These are phyloP conservation scores for Cydia splendana DNA, from an alignment of 1,140 invertebrate genomes.

Conservation along the genomic window DNA sequence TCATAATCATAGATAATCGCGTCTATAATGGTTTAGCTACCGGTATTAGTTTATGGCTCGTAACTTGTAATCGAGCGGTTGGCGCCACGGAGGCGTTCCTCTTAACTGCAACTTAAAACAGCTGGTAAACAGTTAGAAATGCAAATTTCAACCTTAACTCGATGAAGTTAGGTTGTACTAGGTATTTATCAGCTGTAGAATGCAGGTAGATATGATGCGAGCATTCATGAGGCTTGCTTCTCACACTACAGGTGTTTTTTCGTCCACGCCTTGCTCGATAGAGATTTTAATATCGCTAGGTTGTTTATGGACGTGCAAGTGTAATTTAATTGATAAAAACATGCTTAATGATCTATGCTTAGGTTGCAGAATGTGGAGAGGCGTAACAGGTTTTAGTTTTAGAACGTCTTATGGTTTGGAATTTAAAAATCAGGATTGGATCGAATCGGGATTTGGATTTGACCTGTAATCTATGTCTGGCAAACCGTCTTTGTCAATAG, in stretches of 20 bases:
- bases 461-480: no score
- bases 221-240: conserved; percentile 50
- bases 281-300: conserved; percentile 48
- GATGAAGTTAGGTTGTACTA: conserved; percentile 4
- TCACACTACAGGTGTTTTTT: conserved; percentile 70
- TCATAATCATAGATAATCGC: conserved; percentile 61
- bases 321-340: conserved; percentile 4
- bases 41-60: conserved; percentile 76
- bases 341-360: background rate
- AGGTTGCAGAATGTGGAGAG: background rate
- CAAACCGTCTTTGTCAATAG: no score
- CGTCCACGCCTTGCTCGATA: conserved; percentile 59
- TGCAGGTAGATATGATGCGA: conserved; percentile 31
- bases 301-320: conserved; percentile 39
- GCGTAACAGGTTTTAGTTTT: background rate
- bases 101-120: conserved; percentile 37
- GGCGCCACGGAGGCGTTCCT: conserved; percentile 71
- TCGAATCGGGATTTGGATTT: no score
- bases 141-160: conserved; percentile 47
- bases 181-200: background rate
- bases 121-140: conserved; percentile 34
- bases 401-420: no score
- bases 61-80: conserved; percentile 71
- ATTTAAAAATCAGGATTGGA: no score
- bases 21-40: conserved; percentile 67